Conservation (phyloP, 64 coral and sea anemone genomes). For the Catalaphyllia jardinei region DNA sequence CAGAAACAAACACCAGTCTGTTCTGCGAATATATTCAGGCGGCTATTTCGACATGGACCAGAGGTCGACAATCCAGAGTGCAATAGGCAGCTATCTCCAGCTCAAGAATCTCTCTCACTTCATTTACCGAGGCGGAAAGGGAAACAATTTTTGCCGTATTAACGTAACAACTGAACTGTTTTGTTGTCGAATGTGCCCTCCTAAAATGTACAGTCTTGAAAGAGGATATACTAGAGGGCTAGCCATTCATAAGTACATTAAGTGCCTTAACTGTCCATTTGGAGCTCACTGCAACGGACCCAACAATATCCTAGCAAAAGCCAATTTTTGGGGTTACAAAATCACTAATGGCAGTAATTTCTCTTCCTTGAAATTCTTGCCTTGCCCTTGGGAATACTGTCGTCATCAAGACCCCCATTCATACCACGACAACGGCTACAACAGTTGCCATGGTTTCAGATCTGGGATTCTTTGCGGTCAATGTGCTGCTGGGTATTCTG, state of each 20-base stretch:
- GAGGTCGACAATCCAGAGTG: slow-evolving; percentile 21
- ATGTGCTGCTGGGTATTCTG: slow-evolving; percentile 46
- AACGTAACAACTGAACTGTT: slow-evolving; percentile 32
- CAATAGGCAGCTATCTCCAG: slow-evolving; percentile 26
- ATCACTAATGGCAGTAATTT: neutral
- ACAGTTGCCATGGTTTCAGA: slow-evolving; percentile 52
- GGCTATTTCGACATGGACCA: slow-evolving; percentile 35
- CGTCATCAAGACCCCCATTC: neutral
- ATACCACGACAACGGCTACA: slow-evolving; percentile 28
- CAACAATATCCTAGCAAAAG: slow-evolving; percentile 24
- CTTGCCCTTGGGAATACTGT: slow-evolving; percentile 66
- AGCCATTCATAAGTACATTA: neutral
- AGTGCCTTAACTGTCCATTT: slow-evolving; percentile 49
- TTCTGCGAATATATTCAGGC: neutral
- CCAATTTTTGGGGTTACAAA: slow-evolving; percentile 64
- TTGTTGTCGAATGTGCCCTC: slow-evolving; percentile 32
- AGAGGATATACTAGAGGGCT: slow-evolving; percentile 40
- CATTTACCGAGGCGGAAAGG: neutral
- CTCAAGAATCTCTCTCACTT: slow-evolving; percentile 13
- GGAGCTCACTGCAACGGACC: slow-evolving; percentile 48
- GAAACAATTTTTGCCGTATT: neutral
- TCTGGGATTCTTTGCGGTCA: slow-evolving; percentile 47
- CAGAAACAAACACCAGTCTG: neutral
- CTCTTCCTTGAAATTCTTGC: neutral
- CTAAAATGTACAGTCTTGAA: slow-evolving; percentile 60